Conservation (phyloP, 2,113 vertebrate species). For the Lagopus muta region DNA sequence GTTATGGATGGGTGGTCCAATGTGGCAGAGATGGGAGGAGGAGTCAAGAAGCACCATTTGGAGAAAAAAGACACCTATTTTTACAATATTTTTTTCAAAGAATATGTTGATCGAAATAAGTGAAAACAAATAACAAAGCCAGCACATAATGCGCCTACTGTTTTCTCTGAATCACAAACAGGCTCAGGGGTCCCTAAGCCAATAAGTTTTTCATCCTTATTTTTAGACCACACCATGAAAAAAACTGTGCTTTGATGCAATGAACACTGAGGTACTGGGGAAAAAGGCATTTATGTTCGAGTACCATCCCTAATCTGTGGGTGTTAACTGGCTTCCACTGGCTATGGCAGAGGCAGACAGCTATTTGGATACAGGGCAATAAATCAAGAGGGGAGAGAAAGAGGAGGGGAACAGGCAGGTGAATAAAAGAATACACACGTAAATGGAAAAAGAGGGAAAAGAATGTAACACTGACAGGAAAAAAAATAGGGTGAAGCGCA, state of each 20-base stretch:
- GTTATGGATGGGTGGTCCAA: fast-evolving
- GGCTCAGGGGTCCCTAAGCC: neutral
- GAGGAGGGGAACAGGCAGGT: neutral
- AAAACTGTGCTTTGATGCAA: neutral
- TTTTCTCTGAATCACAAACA: neutral
- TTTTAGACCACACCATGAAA: fast-evolving
- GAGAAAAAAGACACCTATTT: neutral
- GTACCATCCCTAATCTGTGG: neutral
- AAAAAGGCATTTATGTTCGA: neutral
- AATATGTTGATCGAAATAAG: neutral
- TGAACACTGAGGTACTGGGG: neutral
- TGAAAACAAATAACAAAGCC: neutral
- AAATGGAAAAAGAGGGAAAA: neutral
- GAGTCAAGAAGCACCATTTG: neutral
- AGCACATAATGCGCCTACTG: neutral
- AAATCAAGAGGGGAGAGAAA: neutral
- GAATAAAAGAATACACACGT: neutral
- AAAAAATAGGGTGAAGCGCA: neutral
- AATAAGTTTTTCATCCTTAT: neutral
- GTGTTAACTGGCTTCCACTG: neutral
- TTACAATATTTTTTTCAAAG: neutral
- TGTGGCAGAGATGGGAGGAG: neutral
- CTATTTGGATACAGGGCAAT: neutral
- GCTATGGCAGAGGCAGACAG: neutral
- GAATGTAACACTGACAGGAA: neutral